Percentiles rank a stretch among this genome's conserved stretches.
phyloP scores from a whole-genome alignment of 2,113 vertebrate species.

The Nanger granti region DNA sequence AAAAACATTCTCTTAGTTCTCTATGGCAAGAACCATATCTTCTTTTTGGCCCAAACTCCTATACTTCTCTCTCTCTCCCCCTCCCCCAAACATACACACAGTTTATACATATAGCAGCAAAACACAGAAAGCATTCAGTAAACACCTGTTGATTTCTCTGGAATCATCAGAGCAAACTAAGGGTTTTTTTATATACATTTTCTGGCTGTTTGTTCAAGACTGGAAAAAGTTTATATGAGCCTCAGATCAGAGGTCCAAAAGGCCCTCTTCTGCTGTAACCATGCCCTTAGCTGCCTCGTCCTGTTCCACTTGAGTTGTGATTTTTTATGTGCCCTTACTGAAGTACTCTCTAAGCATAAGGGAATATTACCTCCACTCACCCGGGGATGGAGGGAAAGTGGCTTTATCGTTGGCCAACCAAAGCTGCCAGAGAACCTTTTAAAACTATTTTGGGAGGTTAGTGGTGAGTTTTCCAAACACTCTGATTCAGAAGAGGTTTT shows the following conservation, averaged over 20 bases:
- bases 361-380: background rate
- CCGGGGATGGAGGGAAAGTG: conserved; percentile 12
- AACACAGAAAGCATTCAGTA: conserved; percentile 32
- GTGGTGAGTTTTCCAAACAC: conserved; percentile 58
- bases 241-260: background rate
- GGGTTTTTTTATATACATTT: background rate
- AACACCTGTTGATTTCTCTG: conserved; percentile 17
- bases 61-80: background rate
- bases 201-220: conserved; percentile 3
- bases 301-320: conserved; percentile 30
- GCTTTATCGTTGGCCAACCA: conserved; percentile 52
- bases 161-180: background rate
- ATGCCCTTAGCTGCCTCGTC: background rate
- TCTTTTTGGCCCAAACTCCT: background rate
- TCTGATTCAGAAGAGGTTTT: conserved; percentile 59
- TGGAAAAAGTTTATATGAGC: background rate
- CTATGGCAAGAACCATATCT: background rate
- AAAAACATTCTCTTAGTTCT: conserved; percentile 30
- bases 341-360: conserved; percentile 34
- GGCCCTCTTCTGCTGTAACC: background rate
- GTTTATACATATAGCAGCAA: background rate
- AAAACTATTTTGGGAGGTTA: conserved; percentile 61
- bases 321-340: background rate
- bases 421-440: conserved; percentile 55
- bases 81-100: background rate